Conservation (phyloP, 92 coral and sea anemone species). For the Metridium senile region DNA sequence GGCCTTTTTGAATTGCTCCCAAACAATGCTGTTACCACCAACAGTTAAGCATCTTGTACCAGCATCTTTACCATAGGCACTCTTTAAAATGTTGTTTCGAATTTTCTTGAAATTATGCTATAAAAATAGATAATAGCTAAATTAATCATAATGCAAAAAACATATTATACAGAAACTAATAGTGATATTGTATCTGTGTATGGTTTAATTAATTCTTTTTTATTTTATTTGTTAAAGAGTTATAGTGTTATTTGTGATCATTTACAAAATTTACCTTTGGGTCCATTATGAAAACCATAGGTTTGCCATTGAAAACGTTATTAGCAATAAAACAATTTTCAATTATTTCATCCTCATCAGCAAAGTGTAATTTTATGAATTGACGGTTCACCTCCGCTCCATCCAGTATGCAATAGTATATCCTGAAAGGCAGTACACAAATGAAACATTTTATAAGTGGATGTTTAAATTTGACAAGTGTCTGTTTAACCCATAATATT, state of each 20-base stretch:
- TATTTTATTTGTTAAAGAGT: no score
- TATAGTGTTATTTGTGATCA: no score
- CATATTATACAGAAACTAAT: no score
- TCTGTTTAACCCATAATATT: no score
- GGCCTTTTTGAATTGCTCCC: conserved; percentile 47
- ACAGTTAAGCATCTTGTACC: conserved; percentile 41
- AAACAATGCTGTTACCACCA: conserved; percentile 14
- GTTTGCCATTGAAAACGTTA: conserved; percentile 35
- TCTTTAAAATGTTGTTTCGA: conserved; percentile 49
- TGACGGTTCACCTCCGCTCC: conserved; percentile 52
- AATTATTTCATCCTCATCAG: conserved; percentile 31
- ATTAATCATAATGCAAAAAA: no score
- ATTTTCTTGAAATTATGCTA: conserved; percentile 59
- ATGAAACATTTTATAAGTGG: no score
- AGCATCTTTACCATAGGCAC: conserved; percentile 15
- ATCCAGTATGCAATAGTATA: conserved; percentile 51
- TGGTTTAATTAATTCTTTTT: no score
- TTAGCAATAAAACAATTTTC: conserved; percentile 8
- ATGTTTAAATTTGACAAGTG: no score
- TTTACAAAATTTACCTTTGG: conserved; percentile 34
- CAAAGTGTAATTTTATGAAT: conserved; percentile 41
- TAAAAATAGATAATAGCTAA: neutral
- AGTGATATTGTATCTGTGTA: no score
- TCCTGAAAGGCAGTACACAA: no score
- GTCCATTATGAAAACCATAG: conserved; percentile 47